Evolutionary conservation across 2,113 vertebrate genomes (phyloP).

Genomic region (Ovis canadensis): DNA sequence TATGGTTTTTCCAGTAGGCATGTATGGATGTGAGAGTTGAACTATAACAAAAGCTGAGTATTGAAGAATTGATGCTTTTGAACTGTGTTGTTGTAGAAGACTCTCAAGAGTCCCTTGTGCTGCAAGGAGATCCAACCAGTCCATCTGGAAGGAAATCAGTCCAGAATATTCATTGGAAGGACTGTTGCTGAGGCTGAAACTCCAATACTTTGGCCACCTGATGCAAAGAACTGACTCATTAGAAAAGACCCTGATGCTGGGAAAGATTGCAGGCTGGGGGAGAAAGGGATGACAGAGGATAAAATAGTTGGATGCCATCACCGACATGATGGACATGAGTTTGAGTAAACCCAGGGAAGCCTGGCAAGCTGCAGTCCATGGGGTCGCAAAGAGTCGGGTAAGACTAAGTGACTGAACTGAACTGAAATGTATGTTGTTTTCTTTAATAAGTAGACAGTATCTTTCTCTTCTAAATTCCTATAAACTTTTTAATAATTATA

Average conservation of each 20-base stretch:
- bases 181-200: too few relatives aligned
- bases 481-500: not conserved
- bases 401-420: not conserved
- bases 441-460: not conserved
- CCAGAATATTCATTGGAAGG: too few relatives aligned
- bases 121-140: too few relatives aligned
- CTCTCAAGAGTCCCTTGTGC: too few relatives aligned
- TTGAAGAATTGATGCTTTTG: too few relatives aligned
- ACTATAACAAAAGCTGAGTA: too few relatives aligned
- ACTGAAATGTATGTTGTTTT: not conserved
- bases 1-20: too few relatives aligned
- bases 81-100: too few relatives aligned
- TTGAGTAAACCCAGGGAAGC: not conserved
- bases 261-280: not conserved
- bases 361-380: not conserved
- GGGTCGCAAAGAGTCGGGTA: rapidly evolving
- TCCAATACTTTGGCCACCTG: not conserved
- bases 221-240: not conserved
- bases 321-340: rapidly evolving
- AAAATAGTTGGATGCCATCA: not conserved
- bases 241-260: not conserved
- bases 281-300: not conserved
- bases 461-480: not conserved
- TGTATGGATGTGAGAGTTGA: too few relatives aligned
- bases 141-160: too few relatives aligned